Base-by-base conservation (phyloP, 1,140 invertebrate species). In the Phortica variegata region DNA sequence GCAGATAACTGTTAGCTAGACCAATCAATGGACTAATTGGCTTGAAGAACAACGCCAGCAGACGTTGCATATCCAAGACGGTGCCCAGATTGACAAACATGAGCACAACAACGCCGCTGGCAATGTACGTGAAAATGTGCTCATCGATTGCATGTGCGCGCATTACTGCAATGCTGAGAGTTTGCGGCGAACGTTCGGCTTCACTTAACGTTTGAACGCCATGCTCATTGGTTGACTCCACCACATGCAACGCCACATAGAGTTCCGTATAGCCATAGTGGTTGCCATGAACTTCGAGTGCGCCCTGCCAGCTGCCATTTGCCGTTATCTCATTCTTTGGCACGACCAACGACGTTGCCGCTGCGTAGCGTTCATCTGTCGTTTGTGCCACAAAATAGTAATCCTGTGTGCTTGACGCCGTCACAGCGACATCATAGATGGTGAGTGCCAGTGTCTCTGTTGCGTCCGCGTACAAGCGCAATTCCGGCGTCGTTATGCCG, bases 51-150 rank as follows among this genome's bases (percentile, higher is more conserved):
- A 87, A 87, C 8, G 80, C 76, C 54, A 82, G 83, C 3, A 95
- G 82, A 2, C 87, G 81, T 2, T 80, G 66, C 79, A 90, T 85
- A 65, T 93, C 87, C 72, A 95, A 80, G 2, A 91, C 90, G 73
- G 91, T 94, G 6, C 93, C 93, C 80, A 96, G 93, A 77, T 95
- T 94, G 47, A 96, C 86, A 68, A 92, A 95, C 56, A 93, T 87
- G 17, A 94, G 39, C 21, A 65, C 16, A 3, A 59, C 40, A 31
- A 63, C 3, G 1, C 40, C 52, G 1, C 55, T 49, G 1, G 61
- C 54, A 3, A 57, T 52, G 16, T 60, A 63, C 1, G 52, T 61
- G 21, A 58, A 58, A 12, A 65, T 44, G 6, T 56, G 43, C 12
- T 60, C 54, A 33, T 63, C 56, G 10, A 62, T 33, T 9, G 47